A percentile compares a stretch with the other conserved stretches of the same genome.
These are phyloP conservation scores for Lycocerus yunnanus DNA, from an alignment of 2,888 invertebrate genomes.

Conservation along the genomic window DNA sequence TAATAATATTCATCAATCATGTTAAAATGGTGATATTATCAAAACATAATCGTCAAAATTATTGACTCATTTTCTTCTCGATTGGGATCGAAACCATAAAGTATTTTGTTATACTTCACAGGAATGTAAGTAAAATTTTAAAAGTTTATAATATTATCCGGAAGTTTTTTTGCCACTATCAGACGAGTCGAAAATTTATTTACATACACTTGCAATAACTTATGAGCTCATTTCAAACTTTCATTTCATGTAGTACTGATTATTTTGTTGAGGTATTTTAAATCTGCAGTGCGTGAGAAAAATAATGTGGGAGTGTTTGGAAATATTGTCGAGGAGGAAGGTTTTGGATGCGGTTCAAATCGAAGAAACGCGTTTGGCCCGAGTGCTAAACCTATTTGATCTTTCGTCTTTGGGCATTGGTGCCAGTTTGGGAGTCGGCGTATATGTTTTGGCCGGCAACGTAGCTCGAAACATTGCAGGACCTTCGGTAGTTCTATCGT, in stretches of 20 bases:
- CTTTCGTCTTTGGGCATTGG: slow-evolving; percentile 83
- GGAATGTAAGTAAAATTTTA: neutral
- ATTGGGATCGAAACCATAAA: neutral
- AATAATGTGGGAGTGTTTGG: slow-evolving; percentile 36
- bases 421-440: slow-evolving; percentile 85
- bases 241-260: neutral
- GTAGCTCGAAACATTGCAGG: slow-evolving; percentile 82
- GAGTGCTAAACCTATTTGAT: slow-evolving; percentile 80
- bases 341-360: slow-evolving; percentile 47
- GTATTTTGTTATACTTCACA: neutral
- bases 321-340: slow-evolving; percentile 50
- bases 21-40: neutral
- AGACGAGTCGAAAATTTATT: neutral
- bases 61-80: neutral
- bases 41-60: neutral
- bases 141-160: neutral
- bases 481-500: slow-evolving; percentile 84
- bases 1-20: too few relatives aligned
- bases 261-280: neutral
- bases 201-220: neutral
- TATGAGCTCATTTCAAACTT: neutral
- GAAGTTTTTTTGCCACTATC: neutral
- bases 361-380: slow-evolving; percentile 59
- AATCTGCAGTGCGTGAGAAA: neutral
- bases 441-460: slow-evolving; percentile 86